These are phyloP conservation scores for Chaetops frenatus DNA, from an alignment of 2,113 vertebrate species.

Conservation along the genomic window DNA sequence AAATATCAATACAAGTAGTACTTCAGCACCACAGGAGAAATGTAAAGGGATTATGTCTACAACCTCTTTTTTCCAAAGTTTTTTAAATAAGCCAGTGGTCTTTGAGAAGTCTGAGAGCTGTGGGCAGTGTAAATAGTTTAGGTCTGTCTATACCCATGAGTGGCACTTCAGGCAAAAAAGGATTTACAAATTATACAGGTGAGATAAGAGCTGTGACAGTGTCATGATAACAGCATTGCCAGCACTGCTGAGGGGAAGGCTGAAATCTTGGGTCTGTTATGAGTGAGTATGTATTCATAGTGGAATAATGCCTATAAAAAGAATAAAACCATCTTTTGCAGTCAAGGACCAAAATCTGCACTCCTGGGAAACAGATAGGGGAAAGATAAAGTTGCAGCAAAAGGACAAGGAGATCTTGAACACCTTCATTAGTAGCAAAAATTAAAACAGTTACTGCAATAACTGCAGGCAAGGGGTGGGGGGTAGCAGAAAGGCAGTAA, in stretches of 20 bases:
- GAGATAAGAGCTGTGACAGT: not conserved
- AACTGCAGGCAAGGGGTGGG: not conserved
- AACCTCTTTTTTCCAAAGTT: not conserved
- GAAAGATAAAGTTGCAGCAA: not conserved
- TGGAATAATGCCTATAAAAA: not conserved
- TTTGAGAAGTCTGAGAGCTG: not conserved
- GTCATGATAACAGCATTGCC: not conserved
- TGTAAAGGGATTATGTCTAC: not conserved
- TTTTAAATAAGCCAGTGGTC: not conserved
- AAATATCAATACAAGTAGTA: not conserved
- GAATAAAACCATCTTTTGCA: not conserved
- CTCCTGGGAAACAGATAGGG: not conserved
- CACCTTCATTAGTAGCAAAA: not conserved
- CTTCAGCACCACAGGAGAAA: not conserved
- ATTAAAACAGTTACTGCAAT: not conserved
- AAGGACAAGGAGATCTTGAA: not conserved
- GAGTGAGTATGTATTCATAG: not conserved
- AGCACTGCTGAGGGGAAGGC: not conserved
- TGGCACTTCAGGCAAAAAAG: not conserved
- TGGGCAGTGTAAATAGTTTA: not conserved
- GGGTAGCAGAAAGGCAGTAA: not conserved
- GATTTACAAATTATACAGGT: not conserved
- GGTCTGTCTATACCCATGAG: not conserved
- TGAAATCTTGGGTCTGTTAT: not conserved
- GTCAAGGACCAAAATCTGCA: not conserved